These are phyloP conservation scores for Pycnomerus fuliginosus DNA, from an alignment of 2,888 invertebrate genomes.

Conservation along the genomic window DNA sequence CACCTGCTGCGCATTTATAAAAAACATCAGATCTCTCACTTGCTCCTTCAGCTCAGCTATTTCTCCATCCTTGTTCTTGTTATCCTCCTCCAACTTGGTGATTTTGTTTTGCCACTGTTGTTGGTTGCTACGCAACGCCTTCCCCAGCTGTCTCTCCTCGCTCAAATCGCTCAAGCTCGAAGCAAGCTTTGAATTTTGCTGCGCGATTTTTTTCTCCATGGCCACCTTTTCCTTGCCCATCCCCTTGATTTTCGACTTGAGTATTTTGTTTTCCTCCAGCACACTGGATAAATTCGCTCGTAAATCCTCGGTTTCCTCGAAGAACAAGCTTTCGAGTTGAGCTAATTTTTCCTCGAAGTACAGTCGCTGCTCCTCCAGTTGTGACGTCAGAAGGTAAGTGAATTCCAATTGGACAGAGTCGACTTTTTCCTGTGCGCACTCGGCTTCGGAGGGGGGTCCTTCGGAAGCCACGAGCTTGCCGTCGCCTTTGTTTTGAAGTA, in stretches of 20 bases:
- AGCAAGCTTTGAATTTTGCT: slow-evolving; percentile 65
- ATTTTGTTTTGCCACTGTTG: slow-evolving; percentile 68
- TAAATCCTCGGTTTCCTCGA: slow-evolving; percentile 43
- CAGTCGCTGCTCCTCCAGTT: slow-evolving; percentile 89
- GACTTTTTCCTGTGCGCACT: slow-evolving; percentile 74
- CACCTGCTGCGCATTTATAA: slow-evolving; percentile 78
- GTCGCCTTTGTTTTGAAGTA: slow-evolving; percentile 95
- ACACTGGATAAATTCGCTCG: slow-evolving; percentile 55
- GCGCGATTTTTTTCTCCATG: slow-evolving; percentile 70
- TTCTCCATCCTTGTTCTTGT: slow-evolving; percentile 60
- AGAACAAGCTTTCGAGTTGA: slow-evolving; percentile 50
- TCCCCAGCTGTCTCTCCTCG: slow-evolving; percentile 84
- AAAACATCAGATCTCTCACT: slow-evolving; percentile 95
- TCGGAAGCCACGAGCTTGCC: slow-evolving; percentile 89
- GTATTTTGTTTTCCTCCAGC: slow-evolving; percentile 55
- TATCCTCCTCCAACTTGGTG: slow-evolving; percentile 56
- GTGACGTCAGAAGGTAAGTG: slow-evolving; percentile 92
- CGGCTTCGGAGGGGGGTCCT: slow-evolving; percentile 63
- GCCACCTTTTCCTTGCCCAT: slow-evolving; percentile 66
- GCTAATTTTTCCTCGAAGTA: slow-evolving; percentile 84
- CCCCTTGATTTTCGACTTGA: slow-evolving; percentile 54
- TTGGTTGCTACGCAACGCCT: slow-evolving; percentile 75
- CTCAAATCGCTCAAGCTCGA: slow-evolving; percentile 69
- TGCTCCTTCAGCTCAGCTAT: slow-evolving; percentile 87
- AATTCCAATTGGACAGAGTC: slow-evolving; percentile 96